These are phyloP conservation scores for Catocala fraxini DNA, from an alignment of 2,888 invertebrate species.

Conservation along the genomic window DNA sequence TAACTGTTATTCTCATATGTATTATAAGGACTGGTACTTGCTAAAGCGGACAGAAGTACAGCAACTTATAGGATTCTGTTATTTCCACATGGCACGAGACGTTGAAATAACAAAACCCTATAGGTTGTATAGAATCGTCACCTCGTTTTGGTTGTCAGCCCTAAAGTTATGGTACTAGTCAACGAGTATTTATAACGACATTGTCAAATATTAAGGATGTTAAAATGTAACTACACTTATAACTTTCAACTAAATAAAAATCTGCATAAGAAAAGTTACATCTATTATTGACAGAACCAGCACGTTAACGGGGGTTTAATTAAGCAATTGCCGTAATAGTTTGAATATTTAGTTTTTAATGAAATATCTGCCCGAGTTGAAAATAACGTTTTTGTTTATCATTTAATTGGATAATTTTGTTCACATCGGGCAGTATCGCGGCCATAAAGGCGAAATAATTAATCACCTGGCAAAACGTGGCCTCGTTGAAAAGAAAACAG, in stretches of 20 bases:
- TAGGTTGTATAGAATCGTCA: too few species aligned
- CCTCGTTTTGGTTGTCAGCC: conserved; percentile 3
- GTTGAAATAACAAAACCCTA: too few species aligned
- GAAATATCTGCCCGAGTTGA: too few species aligned
- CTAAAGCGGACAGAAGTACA: background rate
- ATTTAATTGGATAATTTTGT: too few species aligned
- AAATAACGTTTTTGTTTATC: too few species aligned
- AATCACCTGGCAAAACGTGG: too few species aligned
- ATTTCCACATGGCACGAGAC: background rate
- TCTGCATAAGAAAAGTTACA: conserved; percentile 70
- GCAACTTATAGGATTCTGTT: background rate
- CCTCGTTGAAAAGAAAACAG: too few species aligned
- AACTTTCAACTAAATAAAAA: conserved; percentile 83
- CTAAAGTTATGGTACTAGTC: conserved; percentile 75
- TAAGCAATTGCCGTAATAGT: conserved; percentile 7
- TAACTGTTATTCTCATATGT: conserved; percentile 55
- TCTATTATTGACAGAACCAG: conserved; percentile 71
- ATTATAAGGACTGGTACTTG: conserved; percentile 45
- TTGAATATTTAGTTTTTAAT: background rate
- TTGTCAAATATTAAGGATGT: conserved; percentile 75
- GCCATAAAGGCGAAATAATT: too few species aligned
- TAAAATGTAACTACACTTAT: conserved; percentile 80
- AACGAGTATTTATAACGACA: conserved; percentile 81
- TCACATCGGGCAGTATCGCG: too few species aligned
- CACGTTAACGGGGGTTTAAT: conserved; percentile 8